phyloP scores from a whole-genome alignment of 2,797 vertebrate species.

The Sparidentex hasta region DNA sequence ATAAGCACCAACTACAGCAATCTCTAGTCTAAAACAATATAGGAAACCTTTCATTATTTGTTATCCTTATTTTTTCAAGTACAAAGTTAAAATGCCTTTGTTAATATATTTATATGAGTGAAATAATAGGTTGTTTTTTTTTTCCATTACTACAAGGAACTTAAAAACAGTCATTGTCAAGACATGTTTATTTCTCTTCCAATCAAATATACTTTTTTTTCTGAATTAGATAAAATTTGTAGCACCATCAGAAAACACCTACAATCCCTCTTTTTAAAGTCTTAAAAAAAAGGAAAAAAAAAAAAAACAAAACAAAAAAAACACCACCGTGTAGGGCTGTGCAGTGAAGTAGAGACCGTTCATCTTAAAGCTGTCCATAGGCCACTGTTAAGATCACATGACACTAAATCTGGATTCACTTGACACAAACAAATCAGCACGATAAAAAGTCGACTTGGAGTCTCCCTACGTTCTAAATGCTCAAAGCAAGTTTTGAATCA shows the following conservation, averaged over 20 bases:
- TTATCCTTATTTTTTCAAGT: constrained; percentile 93
- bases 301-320: constrained; percentile 17
- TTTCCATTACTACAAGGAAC: constrained; percentile 92
- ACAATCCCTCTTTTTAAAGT: constrained; percentile 88
- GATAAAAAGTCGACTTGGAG: constrained; percentile 64
- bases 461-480: constrained; percentile 73
- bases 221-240: constrained; percentile 96
- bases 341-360: constrained; percentile 87
- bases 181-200: constrained; percentile 94
- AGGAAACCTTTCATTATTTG: constrained; percentile 92
- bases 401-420: constrained; percentile 78
- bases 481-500: constrained; percentile 84
- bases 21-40: constrained; percentile 98
- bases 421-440: constrained; percentile 71
- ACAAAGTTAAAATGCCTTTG: constrained; percentile 99
- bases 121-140: constrained; percentile 91
- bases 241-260: constrained; percentile 97
- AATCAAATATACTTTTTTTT: constrained; percentile 94
- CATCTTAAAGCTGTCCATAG: constrained; percentile 82
- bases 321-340: constrained; percentile 89
- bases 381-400: constrained; percentile 76
- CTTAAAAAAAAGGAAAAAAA: constrained; percentile 82
- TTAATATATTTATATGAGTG: constrained; percentile 97
- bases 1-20: constrained; percentile 99
- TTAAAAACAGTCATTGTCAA: constrained; percentile 96